Percentiles rank a stretch among this genome's conserved stretches.
Evolutionary conservation across 2,888 invertebrate species (phyloP).

Genomic region (Ommatoiulus sabulosus): DNA sequence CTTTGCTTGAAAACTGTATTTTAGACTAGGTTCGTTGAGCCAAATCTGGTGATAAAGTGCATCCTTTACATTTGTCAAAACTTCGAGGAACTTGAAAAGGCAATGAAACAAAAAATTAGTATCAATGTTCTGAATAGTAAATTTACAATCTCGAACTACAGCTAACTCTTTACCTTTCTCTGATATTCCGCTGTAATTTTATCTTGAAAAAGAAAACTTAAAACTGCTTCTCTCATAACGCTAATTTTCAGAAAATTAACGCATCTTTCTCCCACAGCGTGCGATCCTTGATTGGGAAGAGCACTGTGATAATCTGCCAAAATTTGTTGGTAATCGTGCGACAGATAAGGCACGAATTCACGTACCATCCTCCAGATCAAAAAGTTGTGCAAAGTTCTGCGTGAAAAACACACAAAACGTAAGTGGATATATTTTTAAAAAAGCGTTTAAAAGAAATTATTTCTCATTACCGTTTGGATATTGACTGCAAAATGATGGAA

Average conservation of each 20-base stretch:
- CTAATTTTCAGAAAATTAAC: slow-evolving; percentile 45
- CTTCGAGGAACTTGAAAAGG: neutral
- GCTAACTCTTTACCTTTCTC: neutral
- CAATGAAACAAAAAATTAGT: neutral
- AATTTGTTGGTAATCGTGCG: slow-evolving; percentile 42
- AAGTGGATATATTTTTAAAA: neutral
- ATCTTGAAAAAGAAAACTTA: slow-evolving; percentile 50
- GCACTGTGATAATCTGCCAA: slow-evolving; percentile 51
- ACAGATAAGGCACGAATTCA: slow-evolving; percentile 47
- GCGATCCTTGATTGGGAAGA: slow-evolving; percentile 44
- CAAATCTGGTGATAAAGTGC: slow-evolving; percentile 12
- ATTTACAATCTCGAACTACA: neutral
- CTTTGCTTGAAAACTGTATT: slow-evolving; percentile 18
- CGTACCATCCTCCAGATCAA: slow-evolving; percentile 47
- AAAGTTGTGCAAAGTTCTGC: slow-evolving; percentile 44
- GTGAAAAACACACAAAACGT: neutral
- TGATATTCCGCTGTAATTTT: slow-evolving; percentile 18
- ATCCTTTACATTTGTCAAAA: neutral
- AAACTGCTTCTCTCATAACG: slow-evolving; percentile 48
- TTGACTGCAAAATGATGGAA: slow-evolving; percentile 47
- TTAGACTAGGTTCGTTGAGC: slow-evolving; percentile 32
- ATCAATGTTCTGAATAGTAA: neutral
- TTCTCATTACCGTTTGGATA: slow-evolving; percentile 32
- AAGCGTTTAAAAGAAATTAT: neutral
- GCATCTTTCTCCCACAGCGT: slow-evolving; percentile 48